Evolutionary conservation across 2,888 invertebrate genomes (phyloP).

Genomic region (Drosophila koepferae): DNA sequence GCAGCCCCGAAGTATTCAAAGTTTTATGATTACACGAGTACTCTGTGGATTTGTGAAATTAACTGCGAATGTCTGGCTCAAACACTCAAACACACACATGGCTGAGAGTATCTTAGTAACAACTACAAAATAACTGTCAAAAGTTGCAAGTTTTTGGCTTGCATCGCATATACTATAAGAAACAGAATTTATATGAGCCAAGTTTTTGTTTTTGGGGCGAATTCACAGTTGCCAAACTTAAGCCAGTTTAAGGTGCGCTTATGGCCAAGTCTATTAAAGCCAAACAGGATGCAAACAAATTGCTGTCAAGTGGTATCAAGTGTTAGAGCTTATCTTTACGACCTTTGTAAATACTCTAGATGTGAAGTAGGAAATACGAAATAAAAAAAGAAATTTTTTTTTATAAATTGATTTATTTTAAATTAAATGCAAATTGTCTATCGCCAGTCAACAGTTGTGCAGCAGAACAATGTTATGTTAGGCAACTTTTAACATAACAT

Average conservation of each 20-base stretch:
- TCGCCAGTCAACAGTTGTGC: too few species aligned
- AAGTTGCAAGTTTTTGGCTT: constrained; percentile 29
- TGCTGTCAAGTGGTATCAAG: constrained; percentile 15
- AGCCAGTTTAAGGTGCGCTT: constrained; percentile 25
- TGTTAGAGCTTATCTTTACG: neutral
- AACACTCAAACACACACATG: neutral
- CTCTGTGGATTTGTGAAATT: constrained; percentile 57
- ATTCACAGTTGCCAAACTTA: constrained; percentile 33
- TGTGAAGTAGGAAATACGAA: neutral
- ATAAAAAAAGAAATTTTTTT: too few species aligned
- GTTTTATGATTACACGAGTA: constrained; percentile 58
- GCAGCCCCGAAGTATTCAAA: constrained; percentile 42
- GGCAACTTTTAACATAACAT: too few species aligned
- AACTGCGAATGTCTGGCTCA: constrained; percentile 46
- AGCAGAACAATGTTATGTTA: too few species aligned
- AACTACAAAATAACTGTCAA: constrained; percentile 24
- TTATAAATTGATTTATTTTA: too few species aligned
- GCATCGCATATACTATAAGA: constrained; percentile 25
- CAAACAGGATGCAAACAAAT: neutral
- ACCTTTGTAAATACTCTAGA: neutral
- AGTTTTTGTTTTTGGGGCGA: constrained; percentile 15
- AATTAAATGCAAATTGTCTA: too few species aligned
- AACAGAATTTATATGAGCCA: constrained; percentile 20
- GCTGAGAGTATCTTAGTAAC: neutral
- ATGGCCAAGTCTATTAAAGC: constrained; percentile 24